Evolutionary conservation across 2,797 vertebrate genomes (phyloP).

Genomic region (Petrocephalus sullivani): DNA sequence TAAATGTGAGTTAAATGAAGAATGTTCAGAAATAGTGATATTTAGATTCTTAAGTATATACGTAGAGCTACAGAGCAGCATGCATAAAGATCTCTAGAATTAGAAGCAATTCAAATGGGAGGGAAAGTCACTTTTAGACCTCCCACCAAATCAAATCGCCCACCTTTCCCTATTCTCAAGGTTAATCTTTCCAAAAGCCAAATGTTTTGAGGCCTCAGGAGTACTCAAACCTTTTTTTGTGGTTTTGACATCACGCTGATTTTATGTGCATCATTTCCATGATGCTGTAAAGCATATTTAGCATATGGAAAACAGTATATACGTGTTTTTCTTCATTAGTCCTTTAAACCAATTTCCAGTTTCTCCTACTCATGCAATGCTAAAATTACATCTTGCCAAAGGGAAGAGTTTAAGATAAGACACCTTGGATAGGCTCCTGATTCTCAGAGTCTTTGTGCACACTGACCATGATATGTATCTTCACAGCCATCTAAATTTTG

Average conservation of each 20-base stretch:
- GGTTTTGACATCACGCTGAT: neutral
- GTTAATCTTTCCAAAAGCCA: neutral
- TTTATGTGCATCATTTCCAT: neutral
- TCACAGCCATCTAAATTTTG: slow-evolving; percentile 33
- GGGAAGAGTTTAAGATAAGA: neutral
- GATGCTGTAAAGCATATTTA: neutral
- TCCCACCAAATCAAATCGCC: neutral
- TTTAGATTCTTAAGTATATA: neutral
- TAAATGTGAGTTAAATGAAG: neutral
- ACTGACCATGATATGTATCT: neutral
- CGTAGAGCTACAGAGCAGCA: neutral
- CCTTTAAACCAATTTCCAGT: neutral
- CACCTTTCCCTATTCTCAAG: neutral
- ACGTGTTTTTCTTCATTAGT: neutral
- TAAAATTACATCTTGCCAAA: neutral
- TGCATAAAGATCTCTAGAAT: slow-evolving; percentile 8
- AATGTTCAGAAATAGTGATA: slow-evolving; percentile 2
- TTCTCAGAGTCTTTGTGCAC: slow-evolving; percentile 7
- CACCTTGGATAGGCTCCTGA: neutral
- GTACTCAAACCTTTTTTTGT: neutral
- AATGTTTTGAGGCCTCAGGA: neutral
- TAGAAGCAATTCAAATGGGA: neutral
- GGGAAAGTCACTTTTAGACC: neutral
- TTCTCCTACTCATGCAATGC: neutral
- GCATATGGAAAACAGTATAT: neutral